Conservation (phyloP, 1,140 invertebrate species). For the Myzus persicae region DNA sequence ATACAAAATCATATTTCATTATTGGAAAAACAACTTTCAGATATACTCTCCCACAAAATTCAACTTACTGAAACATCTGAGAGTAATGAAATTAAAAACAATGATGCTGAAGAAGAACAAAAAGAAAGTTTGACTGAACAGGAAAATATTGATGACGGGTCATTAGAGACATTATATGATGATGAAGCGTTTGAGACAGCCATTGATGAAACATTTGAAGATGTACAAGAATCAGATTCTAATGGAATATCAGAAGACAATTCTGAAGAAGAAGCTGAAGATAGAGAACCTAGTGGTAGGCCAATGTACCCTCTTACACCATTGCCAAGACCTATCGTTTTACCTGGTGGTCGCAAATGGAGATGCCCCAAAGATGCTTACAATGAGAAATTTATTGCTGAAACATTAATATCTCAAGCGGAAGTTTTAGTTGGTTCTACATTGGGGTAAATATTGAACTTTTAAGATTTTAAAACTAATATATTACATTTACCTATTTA, state of each 20-base stretch:
- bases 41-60: constrained; percentile 29
- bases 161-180: not conserved
- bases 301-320: constrained; percentile 68
- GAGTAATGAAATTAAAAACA: not conserved
- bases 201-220: constrained; percentile 20
- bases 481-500: not conserved
- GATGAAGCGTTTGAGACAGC: constrained; percentile 1
- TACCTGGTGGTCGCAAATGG: constrained; percentile 78
- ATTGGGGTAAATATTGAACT: constrained; percentile 70
- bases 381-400: constrained; percentile 79
- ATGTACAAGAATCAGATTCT: constrained; percentile 15
- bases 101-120: not conserved
- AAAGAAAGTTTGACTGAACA: constrained; percentile 36
- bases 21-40: constrained; percentile 49
- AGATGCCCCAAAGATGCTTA: constrained; percentile 78
- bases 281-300: constrained; percentile 62
- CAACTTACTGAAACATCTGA: not conserved
- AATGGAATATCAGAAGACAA: not conserved
- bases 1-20: constrained; percentile 52
- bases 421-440: constrained; percentile 79
- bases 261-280: not conserved
- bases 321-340: constrained; percentile 69
- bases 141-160: not conserved
- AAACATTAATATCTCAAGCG: constrained; percentile 76
- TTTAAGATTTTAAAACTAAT: not conserved